Percentiles rank a stretch among this genome's conserved stretches.
These are phyloP conservation scores for Chloromyia formosa DNA, from an alignment of 2,888 invertebrate species.

Conservation along the genomic window DNA sequence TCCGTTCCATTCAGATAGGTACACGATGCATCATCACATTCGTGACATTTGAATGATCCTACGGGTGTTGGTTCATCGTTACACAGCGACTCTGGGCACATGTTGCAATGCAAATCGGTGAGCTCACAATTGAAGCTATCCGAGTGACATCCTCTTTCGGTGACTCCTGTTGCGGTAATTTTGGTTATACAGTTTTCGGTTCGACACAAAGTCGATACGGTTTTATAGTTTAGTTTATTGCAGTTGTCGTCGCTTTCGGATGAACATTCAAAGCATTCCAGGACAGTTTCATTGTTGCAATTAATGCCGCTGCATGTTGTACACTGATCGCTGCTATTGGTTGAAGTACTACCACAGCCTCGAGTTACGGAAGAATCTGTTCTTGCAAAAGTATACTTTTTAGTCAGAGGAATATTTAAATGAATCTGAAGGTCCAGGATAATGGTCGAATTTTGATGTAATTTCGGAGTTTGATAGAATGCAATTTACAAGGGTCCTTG, in stretches of 20 bases:
- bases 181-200: not conserved
- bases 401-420: not conserved
- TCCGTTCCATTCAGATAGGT: not conserved
- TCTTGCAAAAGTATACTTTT: not conserved
- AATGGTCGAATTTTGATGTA: not conserved
- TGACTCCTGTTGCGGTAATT: not conserved
- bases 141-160: conserved; percentile 11
- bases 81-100: not conserved
- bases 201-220: conserved; percentile 54
- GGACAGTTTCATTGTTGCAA: conserved; percentile 55
- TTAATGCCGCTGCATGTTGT: conserved; percentile 54
- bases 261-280: conserved; percentile 57
- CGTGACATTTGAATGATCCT: not conserved
- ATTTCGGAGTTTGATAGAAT: too few relatives aligned
- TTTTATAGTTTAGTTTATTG: conserved; percentile 50
- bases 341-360: conserved; percentile 38
- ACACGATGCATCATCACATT: not conserved
- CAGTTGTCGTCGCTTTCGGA: conserved; percentile 54
- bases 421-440: not conserved
- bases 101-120: not conserved
- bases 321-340: conserved; percentile 45
- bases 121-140: not conserved
- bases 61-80: not conserved
- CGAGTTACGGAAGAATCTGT: conserved; percentile 1
- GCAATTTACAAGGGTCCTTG: too few relatives aligned